Evolutionary conservation across 2,797 vertebrate species (phyloP), one percentile per base, ranked within the genome.

Genomic region (Pangasius mekongensis): DNA sequence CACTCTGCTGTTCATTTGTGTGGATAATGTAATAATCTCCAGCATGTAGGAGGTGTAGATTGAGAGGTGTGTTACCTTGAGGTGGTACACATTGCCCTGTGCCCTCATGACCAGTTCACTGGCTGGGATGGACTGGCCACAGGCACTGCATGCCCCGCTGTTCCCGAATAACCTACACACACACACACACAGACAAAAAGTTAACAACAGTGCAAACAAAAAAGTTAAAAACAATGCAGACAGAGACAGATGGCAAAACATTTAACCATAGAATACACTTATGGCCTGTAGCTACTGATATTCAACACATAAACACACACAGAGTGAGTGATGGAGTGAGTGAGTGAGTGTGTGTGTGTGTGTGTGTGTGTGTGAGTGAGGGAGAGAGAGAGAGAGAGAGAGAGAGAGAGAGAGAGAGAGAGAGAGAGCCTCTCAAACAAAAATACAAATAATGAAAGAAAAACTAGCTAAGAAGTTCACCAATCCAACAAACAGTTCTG

Each of bases 61-160:
- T 52, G 52, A 74, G 56, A 80, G 69, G 84, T 66, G 66, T 30
- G 74, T 95, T 97, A 99, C 98, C 98, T 99, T 99, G 95, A 99
- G 98, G 96, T 99, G 98, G 96, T 99, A 99, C 93, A 99, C 98
- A 58, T 99, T 99, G 94, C 98, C 98, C 94, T 99, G 98, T 74
- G 98, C 98, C 94, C 98, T 97, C 98, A 99, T 99, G 95, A 99
- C 98, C 93, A 99, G 96, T 94, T 99, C 98, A 2, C 98, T 99
- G 91, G 98, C 98, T 92, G 98, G 98, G 92, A 99, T 99, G 80
- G 98, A 99, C 96, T 99, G 98, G 95, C 98, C 98, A 83, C 98
- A 99, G 80, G 98, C 98, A 36, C 98, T 99, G 97, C 98, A 99
- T 84, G 98, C 98, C 73, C 98, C 98, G 3, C 98, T 99, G 95